Evolutionary conservation across 2,797 vertebrate genomes (phyloP).

Genomic region (Podarcis lilfordi): DNA sequence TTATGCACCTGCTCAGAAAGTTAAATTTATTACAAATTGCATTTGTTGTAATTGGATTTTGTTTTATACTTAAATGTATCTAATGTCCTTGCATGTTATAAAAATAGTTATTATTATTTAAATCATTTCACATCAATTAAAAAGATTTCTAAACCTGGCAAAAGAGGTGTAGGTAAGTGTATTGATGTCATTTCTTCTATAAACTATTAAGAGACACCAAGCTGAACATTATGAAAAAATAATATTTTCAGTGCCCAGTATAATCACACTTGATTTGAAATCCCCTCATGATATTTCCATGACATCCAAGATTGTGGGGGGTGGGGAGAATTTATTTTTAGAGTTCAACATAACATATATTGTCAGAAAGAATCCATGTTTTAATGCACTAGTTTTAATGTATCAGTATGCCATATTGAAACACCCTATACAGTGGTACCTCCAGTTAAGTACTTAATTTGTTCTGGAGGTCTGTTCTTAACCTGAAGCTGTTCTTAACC

Average conservation of each 20-base stretch:
- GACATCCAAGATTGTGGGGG: conserved; percentile 32
- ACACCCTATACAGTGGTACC: neutral
- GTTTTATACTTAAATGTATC: no score
- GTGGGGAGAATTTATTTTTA: conserved; percentile 29
- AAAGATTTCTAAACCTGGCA: neutral
- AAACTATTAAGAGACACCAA: conserved; percentile 13
- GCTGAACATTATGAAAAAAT: neutral
- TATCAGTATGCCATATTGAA: conserved; percentile 39
- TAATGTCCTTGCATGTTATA: no score
- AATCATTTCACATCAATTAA: neutral
- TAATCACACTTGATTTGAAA: neutral
- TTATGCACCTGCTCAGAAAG: no score
- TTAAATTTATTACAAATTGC: no score
- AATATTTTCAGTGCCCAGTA: neutral
- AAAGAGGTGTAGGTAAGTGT: neutral
- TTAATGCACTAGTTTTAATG: conserved; percentile 43
- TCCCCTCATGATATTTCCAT: conserved; percentile 23
- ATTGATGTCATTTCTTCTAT: neutral
- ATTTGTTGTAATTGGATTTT: no score
- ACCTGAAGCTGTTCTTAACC: no score
- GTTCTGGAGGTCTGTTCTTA: no score
- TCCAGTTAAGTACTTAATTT: no score
- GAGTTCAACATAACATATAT: conserved; percentile 39
- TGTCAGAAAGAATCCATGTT: conserved; percentile 46
- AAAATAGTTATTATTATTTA: neutral